These are phyloP conservation scores for Petroica traversi DNA, from an alignment of 2,113 vertebrate species.

Conservation along the genomic window DNA sequence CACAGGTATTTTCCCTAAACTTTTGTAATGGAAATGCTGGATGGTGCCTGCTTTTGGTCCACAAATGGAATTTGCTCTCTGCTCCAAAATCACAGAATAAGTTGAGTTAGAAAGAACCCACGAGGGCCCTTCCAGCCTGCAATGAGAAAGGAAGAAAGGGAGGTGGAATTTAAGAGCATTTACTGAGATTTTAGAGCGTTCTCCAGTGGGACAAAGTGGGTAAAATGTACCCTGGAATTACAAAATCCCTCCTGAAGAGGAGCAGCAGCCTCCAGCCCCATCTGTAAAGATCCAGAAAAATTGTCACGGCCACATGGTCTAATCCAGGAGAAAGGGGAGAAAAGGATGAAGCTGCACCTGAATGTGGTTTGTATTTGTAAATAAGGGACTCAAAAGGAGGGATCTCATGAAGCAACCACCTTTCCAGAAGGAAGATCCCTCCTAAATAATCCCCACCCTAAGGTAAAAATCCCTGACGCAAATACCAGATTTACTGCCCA, in stretches of 20 bases:
- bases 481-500: not conserved
- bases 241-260: not conserved
- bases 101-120: not conserved
- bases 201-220: not conserved
- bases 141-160: not conserved
- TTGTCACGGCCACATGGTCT: accelerated
- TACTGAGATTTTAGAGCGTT: not conserved
- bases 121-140: accelerated
- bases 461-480: not conserved
- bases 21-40: not conserved
- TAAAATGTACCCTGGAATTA: not conserved
- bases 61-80: not conserved
- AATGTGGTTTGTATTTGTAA: not conserved
- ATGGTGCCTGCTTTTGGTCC: not conserved
- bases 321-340: not conserved
- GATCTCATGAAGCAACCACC: not conserved
- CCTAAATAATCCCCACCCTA: not conserved
- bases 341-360: not conserved
- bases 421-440: not conserved
- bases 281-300: not conserved
- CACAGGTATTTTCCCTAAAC: not conserved
- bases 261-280: not conserved
- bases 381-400: accelerated
- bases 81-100: not conserved
- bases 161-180: not conserved